Evolutionary conservation across 1,140 invertebrate genomes (phyloP).

Genomic region (Hestina assimilis): DNA sequence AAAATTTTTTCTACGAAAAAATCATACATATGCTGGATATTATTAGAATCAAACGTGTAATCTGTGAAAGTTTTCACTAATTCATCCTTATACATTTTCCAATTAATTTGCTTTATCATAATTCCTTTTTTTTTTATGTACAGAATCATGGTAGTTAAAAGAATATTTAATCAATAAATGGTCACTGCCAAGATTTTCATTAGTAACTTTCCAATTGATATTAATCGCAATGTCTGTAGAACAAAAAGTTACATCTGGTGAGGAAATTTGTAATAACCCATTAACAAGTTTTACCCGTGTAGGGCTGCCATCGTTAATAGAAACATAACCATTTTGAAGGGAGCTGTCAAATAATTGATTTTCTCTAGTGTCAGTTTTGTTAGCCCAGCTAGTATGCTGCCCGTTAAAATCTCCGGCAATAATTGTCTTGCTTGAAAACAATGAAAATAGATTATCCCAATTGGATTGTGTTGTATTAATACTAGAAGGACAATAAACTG

Average conservation of each 20-base stretch:
- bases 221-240: background rate
- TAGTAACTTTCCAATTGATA: constrained; percentile 1
- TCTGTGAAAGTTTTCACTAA: background rate
- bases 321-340: constrained; percentile 17
- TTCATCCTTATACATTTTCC: constrained; percentile 11
- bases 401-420: constrained; percentile 36
- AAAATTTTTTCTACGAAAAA: constrained; percentile 8
- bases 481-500: constrained; percentile 30
- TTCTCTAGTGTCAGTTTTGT: constrained; percentile 25
- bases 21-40: constrained; percentile 3
- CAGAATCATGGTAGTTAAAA: background rate
- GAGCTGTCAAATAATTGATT: constrained; percentile 20
- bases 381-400: constrained; percentile 31
- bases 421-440: constrained; percentile 16
- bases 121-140: constrained; percentile 1
- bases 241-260: background rate
- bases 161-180: constrained; percentile 5
- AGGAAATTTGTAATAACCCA: constrained; percentile 2
- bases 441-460: constrained; percentile 35
- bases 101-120: constrained; percentile 3
- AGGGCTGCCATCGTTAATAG: constrained; percentile 20
- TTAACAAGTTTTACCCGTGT: constrained; percentile 25
- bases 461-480: constrained; percentile 21
- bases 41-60: background rate
- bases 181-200: constrained; percentile 9